Evolutionary conservation across 2,888 invertebrate species (phyloP), one percentile per base, ranked within the genome.

Genomic region (Alentia gelatinosa): DNA sequence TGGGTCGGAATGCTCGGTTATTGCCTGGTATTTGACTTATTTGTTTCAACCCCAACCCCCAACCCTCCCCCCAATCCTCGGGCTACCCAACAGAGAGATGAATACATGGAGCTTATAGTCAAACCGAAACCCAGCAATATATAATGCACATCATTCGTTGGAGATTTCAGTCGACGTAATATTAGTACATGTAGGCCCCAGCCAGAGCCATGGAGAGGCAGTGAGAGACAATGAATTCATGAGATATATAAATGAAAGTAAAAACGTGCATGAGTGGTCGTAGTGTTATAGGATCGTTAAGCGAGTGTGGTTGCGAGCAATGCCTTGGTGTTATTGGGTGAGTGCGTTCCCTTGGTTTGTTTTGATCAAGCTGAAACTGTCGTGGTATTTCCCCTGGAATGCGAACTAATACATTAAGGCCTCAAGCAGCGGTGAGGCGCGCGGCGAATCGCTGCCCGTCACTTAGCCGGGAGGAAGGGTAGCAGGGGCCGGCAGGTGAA

Each of bases 361-460:
- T 86, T 86, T 86, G 86, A 86, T 86, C 86, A 9, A 30, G n/a
- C 26, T 39, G 39, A 83, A 83, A 39, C 39, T 30, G n/a, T 83
- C 83, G 26, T 86, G 86, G 86, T 86, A 86, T 86, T 83, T 86
- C 47, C 86, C 30, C 47, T 74, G 86, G 86, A 86, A 86, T 86
- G 86, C 86, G 47, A 86, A 50, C 86, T 86, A 86, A 86, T 86
- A 47, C 86, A 86, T 86, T 86, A 47, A 86, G 42, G 26, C 86
- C 86, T 26, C 50, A 47, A 47, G 86, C 39, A 79, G 79, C 37
- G 39, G 79, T 23, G 79, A 35, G 79, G 79, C 39, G 39, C 12
- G 79, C 19, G 37, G 79, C 39, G 37, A 26, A 79, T 68, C n/a
- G 68, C 3, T 30, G 68, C 4, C 33, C 33, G 26, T 68, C 68